phyloP scores from a whole-genome alignment of 2,888 invertebrate genomes.

The Bellardia bayeri region DNA sequence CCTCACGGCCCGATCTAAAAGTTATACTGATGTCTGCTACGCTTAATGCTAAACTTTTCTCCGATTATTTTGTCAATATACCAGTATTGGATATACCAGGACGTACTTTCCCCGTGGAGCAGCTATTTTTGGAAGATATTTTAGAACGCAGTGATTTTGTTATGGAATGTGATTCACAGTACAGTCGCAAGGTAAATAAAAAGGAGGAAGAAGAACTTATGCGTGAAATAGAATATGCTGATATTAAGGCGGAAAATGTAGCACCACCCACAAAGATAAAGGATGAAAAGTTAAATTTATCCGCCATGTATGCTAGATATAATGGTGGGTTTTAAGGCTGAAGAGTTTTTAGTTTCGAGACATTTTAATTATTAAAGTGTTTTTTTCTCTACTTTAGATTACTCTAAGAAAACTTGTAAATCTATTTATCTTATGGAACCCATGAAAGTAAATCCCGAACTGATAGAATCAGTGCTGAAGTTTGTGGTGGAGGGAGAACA shows the following conservation, averaged over 20 bases:
- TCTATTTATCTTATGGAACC: conserved; percentile 91
- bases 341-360: background rate
- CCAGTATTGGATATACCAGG: conserved; percentile 93
- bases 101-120: conserved; percentile 93
- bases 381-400: conserved; percentile 81
- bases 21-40: conserved; percentile 97
- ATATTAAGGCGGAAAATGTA: conserved; percentile 85
- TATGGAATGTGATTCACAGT: conserved; percentile 86
- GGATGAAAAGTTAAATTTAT: conserved; percentile 89
- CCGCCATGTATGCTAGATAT: conserved; percentile 89
- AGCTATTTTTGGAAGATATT: conserved; percentile 92
- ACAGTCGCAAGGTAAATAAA: conserved; percentile 86
- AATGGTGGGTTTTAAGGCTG: conserved; percentile 82
- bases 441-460: conserved; percentile 91
- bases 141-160: conserved; percentile 88
- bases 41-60: conserved; percentile 93
- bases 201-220: conserved; percentile 87
- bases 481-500: conserved; percentile 90
- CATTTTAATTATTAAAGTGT: conserved; percentile 13
- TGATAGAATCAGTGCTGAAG: conserved; percentile 89
- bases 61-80: conserved; percentile 91
- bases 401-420: conserved; percentile 88
- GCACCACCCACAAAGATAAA: conserved; percentile 87
- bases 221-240: conserved; percentile 87
- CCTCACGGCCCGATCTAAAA: conserved; percentile 90